A percentile compares a stretch with the other conserved stretches of the same genome.
Evolutionary conservation across 2,113 vertebrate genomes (phyloP).

Genomic region (Oncorhynchus mykiss): DNA sequence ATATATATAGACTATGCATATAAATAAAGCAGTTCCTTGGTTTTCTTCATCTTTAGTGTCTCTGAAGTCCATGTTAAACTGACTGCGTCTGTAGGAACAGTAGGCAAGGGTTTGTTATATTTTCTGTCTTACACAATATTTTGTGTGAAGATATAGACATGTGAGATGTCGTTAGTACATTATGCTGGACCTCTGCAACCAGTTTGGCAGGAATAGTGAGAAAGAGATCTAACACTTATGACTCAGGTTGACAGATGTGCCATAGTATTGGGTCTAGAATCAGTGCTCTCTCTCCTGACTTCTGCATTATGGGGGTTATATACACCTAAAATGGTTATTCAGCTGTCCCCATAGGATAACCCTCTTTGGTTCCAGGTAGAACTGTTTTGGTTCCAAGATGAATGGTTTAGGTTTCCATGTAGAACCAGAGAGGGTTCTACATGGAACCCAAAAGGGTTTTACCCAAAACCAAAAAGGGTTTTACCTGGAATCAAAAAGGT

Average conservation of each 20-base stretch:
- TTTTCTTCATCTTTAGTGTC: neutral
- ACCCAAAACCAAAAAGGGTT: too few relatives aligned
- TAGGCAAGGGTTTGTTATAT: neutral
- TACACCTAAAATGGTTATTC: too few relatives aligned
- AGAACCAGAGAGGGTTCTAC: too few relatives aligned
- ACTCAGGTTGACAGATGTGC: slow-evolving; percentile 27
- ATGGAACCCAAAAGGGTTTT: too few relatives aligned
- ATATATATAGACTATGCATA: neutral
- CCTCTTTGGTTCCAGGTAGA: too few relatives aligned
- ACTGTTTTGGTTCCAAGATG: too few relatives aligned
- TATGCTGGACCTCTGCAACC: slow-evolving; percentile 19
- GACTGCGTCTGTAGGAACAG: neutral
- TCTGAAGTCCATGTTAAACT: slow-evolving; percentile 6
- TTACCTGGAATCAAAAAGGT: too few relatives aligned
- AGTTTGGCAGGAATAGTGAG: slow-evolving; percentile 19
- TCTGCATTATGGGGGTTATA: too few relatives aligned
- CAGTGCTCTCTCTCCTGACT: neutral
- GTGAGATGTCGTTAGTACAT: slow-evolving; percentile 33
- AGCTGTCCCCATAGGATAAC: too few relatives aligned
- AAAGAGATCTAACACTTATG: slow-evolving; percentile 34
- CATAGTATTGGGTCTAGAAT: neutral
- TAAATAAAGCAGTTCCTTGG: neutral
- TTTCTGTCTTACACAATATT: neutral
- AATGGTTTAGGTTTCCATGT: too few relatives aligned
- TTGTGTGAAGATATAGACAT: slow-evolving; percentile 39